Evolutionary conservation across 2,888 invertebrate genomes (phyloP).

Genomic region (Suillia variegata): DNA sequence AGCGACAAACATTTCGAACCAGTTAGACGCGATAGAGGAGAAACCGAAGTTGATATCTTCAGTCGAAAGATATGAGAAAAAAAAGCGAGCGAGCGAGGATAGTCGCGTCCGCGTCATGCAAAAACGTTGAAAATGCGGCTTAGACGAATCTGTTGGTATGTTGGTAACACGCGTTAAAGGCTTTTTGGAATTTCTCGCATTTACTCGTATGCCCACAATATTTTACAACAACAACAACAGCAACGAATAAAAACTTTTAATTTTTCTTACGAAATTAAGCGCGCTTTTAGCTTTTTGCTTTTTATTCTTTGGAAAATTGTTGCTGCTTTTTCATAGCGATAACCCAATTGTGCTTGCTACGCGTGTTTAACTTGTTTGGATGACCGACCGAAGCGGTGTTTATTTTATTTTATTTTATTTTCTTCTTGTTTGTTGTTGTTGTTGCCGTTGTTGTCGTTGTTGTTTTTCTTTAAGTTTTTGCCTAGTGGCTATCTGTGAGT

Average conservation of each 20-base stretch:
- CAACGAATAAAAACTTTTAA: too few relatives aligned
- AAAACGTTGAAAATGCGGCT: too few relatives aligned
- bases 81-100: too few relatives aligned
- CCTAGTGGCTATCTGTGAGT: neutral
- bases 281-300: slow-evolving; percentile 1
- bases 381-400: too few relatives aligned
- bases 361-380: slow-evolving; percentile 40
- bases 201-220: neutral
- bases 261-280: too few relatives aligned
- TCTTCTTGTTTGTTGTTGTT: neutral
- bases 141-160: too few relatives aligned
- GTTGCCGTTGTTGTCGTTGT: neutral
- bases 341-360: slow-evolving; percentile 44
- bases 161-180: too few relatives aligned
- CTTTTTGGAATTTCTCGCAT: neutral
- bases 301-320: neutral
- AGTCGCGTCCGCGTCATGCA: too few relatives aligned
- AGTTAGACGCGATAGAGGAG: neutral
- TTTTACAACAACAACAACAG: too few relatives aligned
- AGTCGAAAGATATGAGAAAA: too few relatives aligned
- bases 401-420: too few relatives aligned
- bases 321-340: slow-evolving; percentile 29
- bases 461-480: neutral
- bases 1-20: neutral
- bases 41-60: too few relatives aligned